Evolutionary conservation across 2,797 vertebrate species (phyloP), one percentile per base, ranked within the genome.

Genomic region (Argyrosomus regius): DNA sequence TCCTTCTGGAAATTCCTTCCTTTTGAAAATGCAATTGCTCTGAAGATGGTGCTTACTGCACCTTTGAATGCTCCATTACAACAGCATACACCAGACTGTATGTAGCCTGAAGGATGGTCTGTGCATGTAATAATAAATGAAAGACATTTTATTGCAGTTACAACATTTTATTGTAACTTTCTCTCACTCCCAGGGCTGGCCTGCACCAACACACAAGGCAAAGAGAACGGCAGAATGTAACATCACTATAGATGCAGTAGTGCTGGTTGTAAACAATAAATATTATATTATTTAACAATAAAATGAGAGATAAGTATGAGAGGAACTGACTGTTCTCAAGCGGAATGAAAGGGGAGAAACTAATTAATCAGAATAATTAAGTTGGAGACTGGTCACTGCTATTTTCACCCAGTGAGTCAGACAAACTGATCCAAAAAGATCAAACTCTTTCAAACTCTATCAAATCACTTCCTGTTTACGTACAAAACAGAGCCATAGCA

Each of bases 151-250:
- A 66, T 62, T 65, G 28, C 73, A 64, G 43, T 85, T 43, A 24
- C 46, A 69, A 75, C 6, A n/a, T 43, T 54, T 83, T 69, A 74
- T 80, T 85, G 70, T 66, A 56, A 65, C 73, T 73, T 75, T 26
- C 53, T 72, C 28, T 82, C 22, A 54, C 71, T 16, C 7, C 50
- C 60, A 75, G 43, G 20, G 16, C 46, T 54, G 26, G 24, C 11
- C 46, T 75, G 49, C 26, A 63, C 45, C 69, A 69, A 22, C 54
- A 71, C 24, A 22, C 48, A 31, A 22, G 58, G 28, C 31, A 72
- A 76, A 73, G 3, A 66, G 46, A 83, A 72, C 67, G 81, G 54
- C 68, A 77, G 31, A 70, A 59, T n/a, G 39, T 68, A 73, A 53
- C 57, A 73, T 49, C 31, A 59, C 41, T 50, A 28, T 39, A 65